Evolutionary conservation across 2,888 invertebrate species (phyloP).

Genomic region (Polyommatus icarus): DNA sequence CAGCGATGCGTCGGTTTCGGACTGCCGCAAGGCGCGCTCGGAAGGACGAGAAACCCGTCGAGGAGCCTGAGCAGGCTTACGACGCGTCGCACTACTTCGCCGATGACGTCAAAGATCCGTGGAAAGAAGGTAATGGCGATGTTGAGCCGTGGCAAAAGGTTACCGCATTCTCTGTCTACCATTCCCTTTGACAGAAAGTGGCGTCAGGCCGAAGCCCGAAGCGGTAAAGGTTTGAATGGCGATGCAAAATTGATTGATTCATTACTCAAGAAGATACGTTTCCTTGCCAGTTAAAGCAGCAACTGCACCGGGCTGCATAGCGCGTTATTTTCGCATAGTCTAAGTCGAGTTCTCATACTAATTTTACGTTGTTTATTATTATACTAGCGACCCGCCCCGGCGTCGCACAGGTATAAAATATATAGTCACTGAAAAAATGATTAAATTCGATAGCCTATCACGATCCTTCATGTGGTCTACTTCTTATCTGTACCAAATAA

Average conservation of each 20-base stretch:
- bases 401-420: no score
- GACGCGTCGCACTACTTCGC: conserved; percentile 86
- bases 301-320: no score
- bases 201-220: not conserved
- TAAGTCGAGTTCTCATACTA: no score
- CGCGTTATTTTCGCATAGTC: no score
- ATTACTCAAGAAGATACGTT: no score
- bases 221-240: not conserved
- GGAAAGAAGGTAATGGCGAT: conserved; percentile 53
- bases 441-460: no score
- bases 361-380: not conserved
- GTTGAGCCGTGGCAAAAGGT: not conserved
- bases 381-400: no score
- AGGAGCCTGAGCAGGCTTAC: conserved; percentile 80
- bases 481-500: no score
- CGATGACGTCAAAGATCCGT: conserved; percentile 83
- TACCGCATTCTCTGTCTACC: not conserved
- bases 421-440: no score
- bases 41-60: conserved; percentile 34
- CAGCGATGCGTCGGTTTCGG: conserved; percentile 49
- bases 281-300: no score
- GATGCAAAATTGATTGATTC: no score
- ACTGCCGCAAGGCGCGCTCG: conserved; percentile 45
- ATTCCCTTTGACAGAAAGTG: not conserved
- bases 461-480: no score